Evolutionary conservation across 2,797 vertebrate species (phyloP).

Genomic region (Manis javanica): DNA sequence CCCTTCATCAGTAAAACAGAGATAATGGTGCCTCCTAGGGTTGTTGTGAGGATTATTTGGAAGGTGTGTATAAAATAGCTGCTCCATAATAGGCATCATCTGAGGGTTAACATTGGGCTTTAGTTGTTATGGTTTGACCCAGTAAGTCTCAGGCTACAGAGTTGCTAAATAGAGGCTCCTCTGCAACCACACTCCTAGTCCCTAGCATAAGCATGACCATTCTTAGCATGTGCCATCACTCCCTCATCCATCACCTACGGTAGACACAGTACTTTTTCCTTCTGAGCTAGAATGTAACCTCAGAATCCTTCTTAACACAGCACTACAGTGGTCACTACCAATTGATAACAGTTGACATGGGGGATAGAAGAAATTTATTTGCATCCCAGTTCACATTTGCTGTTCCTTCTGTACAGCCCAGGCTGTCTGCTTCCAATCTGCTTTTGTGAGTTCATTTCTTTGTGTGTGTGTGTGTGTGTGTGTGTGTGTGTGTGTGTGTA

Average conservation of each 20-base stretch:
- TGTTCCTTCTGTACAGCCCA: background rate
- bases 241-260: background rate
- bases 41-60: background rate
- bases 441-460: background rate
- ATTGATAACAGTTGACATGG: background rate
- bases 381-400: background rate
- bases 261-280: background rate
- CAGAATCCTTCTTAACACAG: constrained; percentile 15
- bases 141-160: background rate
- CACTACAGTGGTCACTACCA: background rate
- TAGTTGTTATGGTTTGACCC: background rate
- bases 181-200: background rate
- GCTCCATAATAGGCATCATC: background rate
- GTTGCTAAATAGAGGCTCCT: background rate
- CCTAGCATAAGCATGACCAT: background rate
- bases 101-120: background rate
- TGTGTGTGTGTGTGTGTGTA: background rate
- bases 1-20: background rate
- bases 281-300: background rate
- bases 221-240: background rate
- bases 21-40: background rate
- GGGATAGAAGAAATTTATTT: background rate
- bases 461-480: background rate
- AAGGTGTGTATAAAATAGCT: background rate
- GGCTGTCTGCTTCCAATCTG: background rate